Evolutionary conservation across 2,113 vertebrate species (phyloP).

Genomic region (Proteles cristata): DNA sequence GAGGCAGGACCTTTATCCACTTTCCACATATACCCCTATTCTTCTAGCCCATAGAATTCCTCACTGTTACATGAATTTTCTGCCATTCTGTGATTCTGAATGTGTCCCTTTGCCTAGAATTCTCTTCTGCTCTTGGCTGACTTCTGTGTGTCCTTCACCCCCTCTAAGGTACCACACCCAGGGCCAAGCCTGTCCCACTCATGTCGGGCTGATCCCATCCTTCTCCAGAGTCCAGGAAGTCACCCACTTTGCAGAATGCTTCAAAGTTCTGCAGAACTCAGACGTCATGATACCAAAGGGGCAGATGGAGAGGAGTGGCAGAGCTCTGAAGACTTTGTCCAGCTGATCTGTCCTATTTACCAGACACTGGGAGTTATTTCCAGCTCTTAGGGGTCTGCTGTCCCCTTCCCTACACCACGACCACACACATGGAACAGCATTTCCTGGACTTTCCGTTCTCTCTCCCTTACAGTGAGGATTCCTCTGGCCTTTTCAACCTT

Average conservation of each 20-base stretch:
- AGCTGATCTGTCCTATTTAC: background rate
- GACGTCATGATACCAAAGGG: background rate
- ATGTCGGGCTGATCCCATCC: background rate
- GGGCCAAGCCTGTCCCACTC: background rate
- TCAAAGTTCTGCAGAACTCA: background rate
- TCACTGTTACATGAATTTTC: background rate
- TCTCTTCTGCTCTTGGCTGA: background rate
- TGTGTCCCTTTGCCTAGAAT: background rate
- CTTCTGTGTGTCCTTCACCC: background rate
- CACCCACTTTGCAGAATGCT: background rate
- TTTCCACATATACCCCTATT: fast-evolving
- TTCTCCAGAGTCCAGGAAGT: background rate
- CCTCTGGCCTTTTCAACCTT: background rate
- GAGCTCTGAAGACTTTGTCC: background rate
- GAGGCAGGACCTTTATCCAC: background rate
- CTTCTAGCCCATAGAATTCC: background rate
- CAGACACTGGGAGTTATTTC: background rate
- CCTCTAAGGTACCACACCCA: background rate
- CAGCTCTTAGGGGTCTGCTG: background rate
- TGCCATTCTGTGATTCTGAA: background rate
- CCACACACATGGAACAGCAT: background rate
- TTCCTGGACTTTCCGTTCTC: background rate
- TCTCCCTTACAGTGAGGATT: too few species aligned
- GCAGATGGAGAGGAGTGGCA: too few species aligned
- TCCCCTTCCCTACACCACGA: background rate